Conservation (phyloP, 37 sponge, comb jelly and placozoan genomes). For the Aplysina aerophoba region DNA sequence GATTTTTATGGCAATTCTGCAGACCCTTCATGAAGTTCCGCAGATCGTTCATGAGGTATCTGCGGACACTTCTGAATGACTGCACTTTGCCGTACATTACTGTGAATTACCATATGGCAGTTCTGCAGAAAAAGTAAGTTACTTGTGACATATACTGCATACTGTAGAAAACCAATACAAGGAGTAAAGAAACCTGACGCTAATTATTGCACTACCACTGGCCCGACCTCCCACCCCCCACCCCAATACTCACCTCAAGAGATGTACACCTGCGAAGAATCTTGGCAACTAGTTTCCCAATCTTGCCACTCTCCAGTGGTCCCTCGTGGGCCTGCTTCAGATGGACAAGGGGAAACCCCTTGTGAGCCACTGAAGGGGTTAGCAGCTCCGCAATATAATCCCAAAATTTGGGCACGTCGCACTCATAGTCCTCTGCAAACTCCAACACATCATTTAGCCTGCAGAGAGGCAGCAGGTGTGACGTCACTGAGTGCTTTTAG, state of each 20-base stretch:
- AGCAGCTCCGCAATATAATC: conserved; percentile 59
- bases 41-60: no score
- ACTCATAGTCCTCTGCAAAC: conserved; percentile 68
- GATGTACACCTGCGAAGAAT: background rate
- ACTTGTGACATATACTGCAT: no score
- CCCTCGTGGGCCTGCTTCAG: background rate
- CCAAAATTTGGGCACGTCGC: conserved; percentile 80
- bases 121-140: no score
- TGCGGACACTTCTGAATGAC: no score
- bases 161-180: no score
- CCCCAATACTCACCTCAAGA: background rate
- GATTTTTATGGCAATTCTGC: no score
- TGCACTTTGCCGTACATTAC: no score
- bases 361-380: conserved; percentile 25
- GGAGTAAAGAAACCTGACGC: no score
- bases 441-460: conserved; percentile 64
- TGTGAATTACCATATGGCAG: no score
- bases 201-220: no score
- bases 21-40: no score
- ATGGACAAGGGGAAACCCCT: conserved; percentile 24
- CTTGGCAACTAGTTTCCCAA: conserved; percentile 42
- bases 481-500: background rate
- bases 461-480: background rate
- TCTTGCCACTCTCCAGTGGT: conserved; percentile 49
- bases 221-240: no score